Evolutionary conservation across 2,113 vertebrate genomes (phyloP).

Genomic region (Apodemus sylvaticus): DNA sequence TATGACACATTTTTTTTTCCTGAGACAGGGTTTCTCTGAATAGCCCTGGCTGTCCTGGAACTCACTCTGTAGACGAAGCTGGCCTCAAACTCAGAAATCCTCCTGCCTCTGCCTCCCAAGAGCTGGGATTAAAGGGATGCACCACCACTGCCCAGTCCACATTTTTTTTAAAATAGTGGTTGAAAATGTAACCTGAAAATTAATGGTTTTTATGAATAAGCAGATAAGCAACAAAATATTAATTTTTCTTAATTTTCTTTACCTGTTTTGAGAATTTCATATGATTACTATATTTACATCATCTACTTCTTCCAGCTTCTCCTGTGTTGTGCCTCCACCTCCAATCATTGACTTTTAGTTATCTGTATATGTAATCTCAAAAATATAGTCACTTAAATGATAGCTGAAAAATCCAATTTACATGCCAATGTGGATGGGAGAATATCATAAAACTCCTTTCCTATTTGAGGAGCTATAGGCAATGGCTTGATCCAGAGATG

Average conservation of each 20-base stretch:
- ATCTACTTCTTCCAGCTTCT: background rate
- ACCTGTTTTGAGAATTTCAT: background rate
- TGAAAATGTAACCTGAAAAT: background rate
- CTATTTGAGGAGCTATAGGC: background rate
- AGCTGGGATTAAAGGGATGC: too few relatives aligned
- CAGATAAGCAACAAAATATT: background rate
- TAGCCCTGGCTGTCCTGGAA: too few relatives aligned
- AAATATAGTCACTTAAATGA: background rate
- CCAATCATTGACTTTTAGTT: background rate
- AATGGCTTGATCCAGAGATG: background rate
- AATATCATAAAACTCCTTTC: background rate
- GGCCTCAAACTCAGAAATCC: too few relatives aligned
- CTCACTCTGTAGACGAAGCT: too few relatives aligned
- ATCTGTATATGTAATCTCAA: background rate
- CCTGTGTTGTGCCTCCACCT: background rate
- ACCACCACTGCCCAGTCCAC: too few relatives aligned
- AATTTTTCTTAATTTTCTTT: background rate
- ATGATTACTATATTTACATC: background rate
- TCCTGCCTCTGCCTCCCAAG: too few relatives aligned
- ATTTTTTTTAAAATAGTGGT: background rate
- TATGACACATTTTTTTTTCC: too few relatives aligned
- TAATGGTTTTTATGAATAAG: background rate
- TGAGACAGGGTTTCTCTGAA: too few relatives aligned
- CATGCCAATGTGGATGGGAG: background rate
- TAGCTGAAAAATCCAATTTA: background rate